Conservation (phyloP, 2,888 invertebrate genomes). For the Hirtodrosophila cameraria region DNA sequence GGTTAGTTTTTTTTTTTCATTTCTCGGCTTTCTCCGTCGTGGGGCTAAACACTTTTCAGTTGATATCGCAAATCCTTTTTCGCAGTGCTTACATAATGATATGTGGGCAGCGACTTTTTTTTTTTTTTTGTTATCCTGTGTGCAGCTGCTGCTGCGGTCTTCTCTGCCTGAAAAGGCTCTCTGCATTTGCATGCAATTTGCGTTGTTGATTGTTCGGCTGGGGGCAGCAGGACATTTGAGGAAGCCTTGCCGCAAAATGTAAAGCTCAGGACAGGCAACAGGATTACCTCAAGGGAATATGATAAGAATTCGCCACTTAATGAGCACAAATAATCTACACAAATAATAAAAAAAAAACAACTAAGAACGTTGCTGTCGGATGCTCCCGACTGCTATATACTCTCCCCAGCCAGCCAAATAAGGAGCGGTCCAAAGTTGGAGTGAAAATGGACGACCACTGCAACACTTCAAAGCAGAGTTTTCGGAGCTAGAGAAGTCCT, state of each 20-base stretch:
- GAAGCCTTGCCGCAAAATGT: neutral
- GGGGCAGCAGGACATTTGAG: conserved; percentile 10
- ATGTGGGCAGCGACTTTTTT: conserved; percentile 48
- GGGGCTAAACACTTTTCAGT: conserved; percentile 68
- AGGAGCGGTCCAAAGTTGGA: no score
- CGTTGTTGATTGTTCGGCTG: conserved; percentile 28
- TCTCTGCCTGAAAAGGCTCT: neutral
- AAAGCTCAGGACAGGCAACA: neutral
- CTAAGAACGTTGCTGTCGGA: no score
- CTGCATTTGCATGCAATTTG: conserved; percentile 60
- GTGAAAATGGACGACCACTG: no score
- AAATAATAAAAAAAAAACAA: neutral
- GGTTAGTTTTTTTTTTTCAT: conserved; percentile 17
- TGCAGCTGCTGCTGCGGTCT: conserved; percentile 42
- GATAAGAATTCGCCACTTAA: conserved; percentile 26
- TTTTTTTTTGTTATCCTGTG: conserved; percentile 7
- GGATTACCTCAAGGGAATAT: conserved; percentile 5
- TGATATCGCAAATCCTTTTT: conserved; percentile 77
- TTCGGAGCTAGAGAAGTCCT: no score
- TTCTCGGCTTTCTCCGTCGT: conserved; percentile 11
- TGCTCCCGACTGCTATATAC: no score
- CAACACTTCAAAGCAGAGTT: no score
- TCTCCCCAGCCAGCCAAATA: no score
- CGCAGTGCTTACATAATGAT: conserved; percentile 74
- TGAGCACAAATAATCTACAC: conserved; percentile 10